phyloP scores from a whole-genome alignment of 2,888 invertebrate genomes.

The Cephalotes varians region DNA sequence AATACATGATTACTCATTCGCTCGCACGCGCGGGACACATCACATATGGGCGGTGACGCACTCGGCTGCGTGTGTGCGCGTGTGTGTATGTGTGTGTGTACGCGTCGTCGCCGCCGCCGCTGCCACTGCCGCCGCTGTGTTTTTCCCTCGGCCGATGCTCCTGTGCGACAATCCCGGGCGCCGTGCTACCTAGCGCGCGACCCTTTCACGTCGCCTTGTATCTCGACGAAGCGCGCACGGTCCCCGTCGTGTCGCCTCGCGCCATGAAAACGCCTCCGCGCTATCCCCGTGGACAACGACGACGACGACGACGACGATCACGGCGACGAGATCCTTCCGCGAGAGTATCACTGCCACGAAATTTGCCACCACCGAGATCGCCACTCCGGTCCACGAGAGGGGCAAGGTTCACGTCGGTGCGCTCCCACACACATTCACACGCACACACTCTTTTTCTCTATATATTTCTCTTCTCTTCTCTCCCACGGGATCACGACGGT shows the following conservation, averaged over 20 bases:
- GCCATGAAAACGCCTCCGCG: conserved; percentile 70
- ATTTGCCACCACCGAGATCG: conserved; percentile 17
- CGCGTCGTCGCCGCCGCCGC: conserved; percentile 50
- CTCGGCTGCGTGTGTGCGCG: conserved; percentile 63
- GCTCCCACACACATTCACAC: neutral
- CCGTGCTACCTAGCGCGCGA: neutral
- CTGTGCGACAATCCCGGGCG: neutral
- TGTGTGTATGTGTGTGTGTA: too few relatives aligned
- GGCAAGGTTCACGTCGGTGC: conserved; percentile 45
- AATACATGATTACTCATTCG: conserved; percentile 85
- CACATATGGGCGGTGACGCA: conserved; percentile 81
- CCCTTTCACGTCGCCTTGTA: conserved; percentile 72
- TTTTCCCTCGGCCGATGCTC: conserved; percentile 65
- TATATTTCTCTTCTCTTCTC: neutral
- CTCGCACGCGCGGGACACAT: conserved; percentile 79
- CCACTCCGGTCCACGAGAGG: neutral
- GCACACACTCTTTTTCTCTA: neutral
- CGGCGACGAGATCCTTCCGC: neutral
- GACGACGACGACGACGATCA: conserved; percentile 35
- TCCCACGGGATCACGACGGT: conserved; percentile 8
- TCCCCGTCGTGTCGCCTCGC: conserved; percentile 57
- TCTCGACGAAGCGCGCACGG: conserved; percentile 67
- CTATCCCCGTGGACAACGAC: conserved; percentile 55
- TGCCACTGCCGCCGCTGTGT: conserved; percentile 51
- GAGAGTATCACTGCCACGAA: neutral